phyloP scores from a whole-genome alignment of 2,113 vertebrate genomes.

The Archilochus colubris region DNA sequence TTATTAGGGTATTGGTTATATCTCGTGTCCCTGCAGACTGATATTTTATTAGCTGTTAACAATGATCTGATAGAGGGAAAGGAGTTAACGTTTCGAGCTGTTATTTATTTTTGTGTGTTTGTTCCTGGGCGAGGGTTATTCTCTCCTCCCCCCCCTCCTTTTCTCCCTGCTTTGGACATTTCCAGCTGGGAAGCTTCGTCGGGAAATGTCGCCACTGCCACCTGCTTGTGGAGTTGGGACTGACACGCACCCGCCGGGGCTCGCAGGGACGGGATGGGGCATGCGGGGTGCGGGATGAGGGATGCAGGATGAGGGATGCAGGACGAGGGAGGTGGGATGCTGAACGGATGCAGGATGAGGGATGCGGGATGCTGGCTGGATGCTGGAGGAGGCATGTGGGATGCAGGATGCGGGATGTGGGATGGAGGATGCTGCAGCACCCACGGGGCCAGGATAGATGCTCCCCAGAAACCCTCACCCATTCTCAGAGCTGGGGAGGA shows the following conservation, averaged over 20 bases:
- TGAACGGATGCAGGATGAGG: accelerated
- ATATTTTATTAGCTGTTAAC: slow-evolving; percentile 71
- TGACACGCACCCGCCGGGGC: slow-evolving; percentile 42
- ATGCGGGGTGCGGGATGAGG: not conserved
- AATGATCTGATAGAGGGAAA: slow-evolving; percentile 62
- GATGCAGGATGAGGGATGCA: not conserved
- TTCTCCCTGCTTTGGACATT: not conserved
- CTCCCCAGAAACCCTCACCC: not conserved
- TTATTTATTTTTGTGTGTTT: slow-evolving; percentile 68
- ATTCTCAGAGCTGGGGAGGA: not conserved
- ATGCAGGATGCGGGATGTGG: too few species aligned
- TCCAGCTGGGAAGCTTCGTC: slow-evolving; percentile 67
- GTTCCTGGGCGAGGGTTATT: slow-evolving; percentile 11
- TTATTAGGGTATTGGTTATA: slow-evolving; percentile 44
- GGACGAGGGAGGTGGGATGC: not conserved
- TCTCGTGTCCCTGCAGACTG: slow-evolving; percentile 63
- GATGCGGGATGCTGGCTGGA: not conserved
- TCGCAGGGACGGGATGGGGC: not conserved
- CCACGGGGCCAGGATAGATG: accelerated
- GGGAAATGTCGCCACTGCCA: slow-evolving; percentile 81
- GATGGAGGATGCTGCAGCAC: not conserved
- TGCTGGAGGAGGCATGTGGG: not conserved
- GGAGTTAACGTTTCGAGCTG: slow-evolving; percentile 63
- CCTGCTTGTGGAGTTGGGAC: slow-evolving; percentile 75
- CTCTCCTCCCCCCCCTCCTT: not conserved